These are phyloP conservation scores for Phacellophora camtschatica DNA, from an alignment of 30 jellyfish, hydroid and myxozoan species.

Conservation along the genomic window DNA sequence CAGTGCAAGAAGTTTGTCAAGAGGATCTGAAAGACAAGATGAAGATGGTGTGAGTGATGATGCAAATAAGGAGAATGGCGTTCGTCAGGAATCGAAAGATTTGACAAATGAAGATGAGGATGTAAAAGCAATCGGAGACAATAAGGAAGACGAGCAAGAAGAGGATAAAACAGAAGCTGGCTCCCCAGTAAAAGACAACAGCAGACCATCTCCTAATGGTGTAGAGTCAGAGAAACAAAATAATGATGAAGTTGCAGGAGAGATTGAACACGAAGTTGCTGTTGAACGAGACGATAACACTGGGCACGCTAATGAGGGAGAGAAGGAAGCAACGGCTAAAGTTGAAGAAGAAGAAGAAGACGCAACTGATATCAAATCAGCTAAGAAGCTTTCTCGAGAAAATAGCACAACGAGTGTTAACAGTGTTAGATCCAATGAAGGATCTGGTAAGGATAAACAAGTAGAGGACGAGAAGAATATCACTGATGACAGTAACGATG, in stretches of 20 bases:
- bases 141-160: background rate
- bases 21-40: background rate
- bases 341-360: background rate
- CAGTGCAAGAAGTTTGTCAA: background rate
- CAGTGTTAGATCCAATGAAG: background rate
- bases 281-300: background rate
- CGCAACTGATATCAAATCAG: background rate
- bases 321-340: background rate
- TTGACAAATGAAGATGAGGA: no score
- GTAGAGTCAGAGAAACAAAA: background rate
- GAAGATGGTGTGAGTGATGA: no score
- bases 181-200: background rate
- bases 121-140: background rate
- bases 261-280: background rate
- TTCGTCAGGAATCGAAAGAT: no score
- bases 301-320: conserved; percentile 7
- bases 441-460: background rate
- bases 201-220: background rate
- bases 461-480: background rate
- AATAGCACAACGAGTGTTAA: background rate
- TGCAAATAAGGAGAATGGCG: no score
- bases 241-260: background rate
- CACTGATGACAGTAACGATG: background rate
- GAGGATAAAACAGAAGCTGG: background rate
- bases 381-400: background rate